Evolutionary conservation across 2,888 invertebrate genomes (phyloP).

Genomic region (Brassicogethes aeneus): DNA sequence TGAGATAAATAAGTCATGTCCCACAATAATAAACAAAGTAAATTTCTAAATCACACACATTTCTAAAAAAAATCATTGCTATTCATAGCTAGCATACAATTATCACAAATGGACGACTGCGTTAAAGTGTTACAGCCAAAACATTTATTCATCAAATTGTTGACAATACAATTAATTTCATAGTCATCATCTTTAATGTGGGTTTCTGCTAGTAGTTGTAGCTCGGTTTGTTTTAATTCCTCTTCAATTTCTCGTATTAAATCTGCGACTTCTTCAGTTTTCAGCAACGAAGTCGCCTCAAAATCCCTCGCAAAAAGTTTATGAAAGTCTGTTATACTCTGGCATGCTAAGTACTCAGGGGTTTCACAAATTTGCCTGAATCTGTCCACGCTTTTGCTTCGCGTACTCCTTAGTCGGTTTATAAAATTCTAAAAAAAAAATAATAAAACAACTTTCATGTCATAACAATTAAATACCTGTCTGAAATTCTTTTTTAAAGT

Average conservation of each 20-base stretch:
- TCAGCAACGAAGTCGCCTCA: conserved; percentile 18
- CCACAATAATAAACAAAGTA: no score
- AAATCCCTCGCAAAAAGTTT: conserved; percentile 16
- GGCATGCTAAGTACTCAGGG: conserved; percentile 14
- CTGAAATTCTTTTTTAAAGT: conserved; percentile 13
- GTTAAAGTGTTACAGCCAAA: conserved; percentile 20
- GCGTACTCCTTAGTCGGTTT: conserved; percentile 15
- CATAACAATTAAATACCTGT: conserved; percentile 12
- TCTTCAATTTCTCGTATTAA: conserved; percentile 24
- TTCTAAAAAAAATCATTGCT: no score
- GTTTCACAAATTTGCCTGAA: conserved; percentile 19
- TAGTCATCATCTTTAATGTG: conserved; percentile 16
- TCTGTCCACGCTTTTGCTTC: conserved; percentile 21
- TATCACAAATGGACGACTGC: conserved; percentile 19
- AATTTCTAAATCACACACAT: no score
- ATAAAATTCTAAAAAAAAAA: conserved; percentile 16
- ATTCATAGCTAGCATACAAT: conserved; percentile 13
- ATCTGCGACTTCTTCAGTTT: conserved; percentile 21
- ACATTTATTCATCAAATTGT: conserved; percentile 19
- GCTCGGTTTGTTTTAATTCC: conserved; percentile 18
- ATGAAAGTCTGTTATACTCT: conserved; percentile 15
- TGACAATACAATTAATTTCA: conserved; percentile 21
- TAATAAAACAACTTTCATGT: conserved; percentile 5
- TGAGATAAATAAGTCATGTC: no score
- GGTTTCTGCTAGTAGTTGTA: conserved; percentile 17